These are phyloP conservation scores for Cotesia glomerata DNA, from an alignment of 1,140 invertebrate genomes.

Conservation along the genomic window DNA sequence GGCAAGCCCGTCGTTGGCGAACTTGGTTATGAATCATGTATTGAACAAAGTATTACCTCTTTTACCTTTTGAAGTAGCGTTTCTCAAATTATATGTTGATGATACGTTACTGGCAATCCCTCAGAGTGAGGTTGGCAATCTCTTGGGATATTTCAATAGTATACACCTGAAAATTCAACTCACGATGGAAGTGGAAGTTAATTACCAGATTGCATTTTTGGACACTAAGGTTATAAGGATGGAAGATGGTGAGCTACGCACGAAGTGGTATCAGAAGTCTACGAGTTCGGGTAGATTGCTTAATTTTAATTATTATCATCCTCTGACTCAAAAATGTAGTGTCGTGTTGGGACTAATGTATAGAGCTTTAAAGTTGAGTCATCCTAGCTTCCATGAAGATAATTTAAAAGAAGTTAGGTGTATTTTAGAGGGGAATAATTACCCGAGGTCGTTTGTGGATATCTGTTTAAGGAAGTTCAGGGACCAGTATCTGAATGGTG, in stretches of 20 bases:
- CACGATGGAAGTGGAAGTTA: not conserved
- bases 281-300: not conserved
- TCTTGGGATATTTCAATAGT: not conserved
- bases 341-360: not conserved
- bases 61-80: not conserved
- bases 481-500: too few species aligned
- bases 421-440: too few species aligned
- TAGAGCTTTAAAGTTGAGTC: not conserved
- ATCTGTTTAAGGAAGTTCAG: too few species aligned
- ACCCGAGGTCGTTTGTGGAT: too few species aligned
- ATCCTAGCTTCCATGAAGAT: too few species aligned
- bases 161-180: not conserved
- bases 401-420: too few species aligned
- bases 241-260: not conserved
- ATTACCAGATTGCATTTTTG: not conserved
- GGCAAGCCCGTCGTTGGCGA: conserved; percentile 4
- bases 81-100: not conserved
- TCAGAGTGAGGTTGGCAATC: not conserved
- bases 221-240: not conserved
- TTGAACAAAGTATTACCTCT: not conserved
- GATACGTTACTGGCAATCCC: not conserved
- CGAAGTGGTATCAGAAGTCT: not conserved
- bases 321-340: not conserved
- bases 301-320: not conserved
- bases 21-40: conserved; percentile 1